phyloP scores from a whole-genome alignment of 2,113 vertebrate species.

The human region GRCh38 chr2:236933001-236933500 shows the following conservation, averaged over 20 bases:
- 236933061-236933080: conserved; percentile 64
- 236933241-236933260: neutral
- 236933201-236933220: neutral
- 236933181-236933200: neutral
- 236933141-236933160: conserved; percentile 68
- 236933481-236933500: neutral
- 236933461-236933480: neutral
- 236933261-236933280: neutral
- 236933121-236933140: conserved; percentile 66
- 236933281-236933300: neutral
- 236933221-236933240: neutral
- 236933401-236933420: neutral
- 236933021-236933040: accelerated
- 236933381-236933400: neutral
- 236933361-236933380: accelerated
- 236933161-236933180: neutral
- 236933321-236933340: neutral
- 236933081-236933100: conserved; percentile 68
- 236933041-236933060: neutral
- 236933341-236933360: neutral
- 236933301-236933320: neutral
- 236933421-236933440: neutral
- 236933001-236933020: accelerated
- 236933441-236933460: neutral
- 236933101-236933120: conserved; percentile 56